Percentiles rank a stretch among this genome's conserved stretches.
Conservation (phyloP, 1,140 invertebrate species). For the Leptinotarsa texana region DNA sequence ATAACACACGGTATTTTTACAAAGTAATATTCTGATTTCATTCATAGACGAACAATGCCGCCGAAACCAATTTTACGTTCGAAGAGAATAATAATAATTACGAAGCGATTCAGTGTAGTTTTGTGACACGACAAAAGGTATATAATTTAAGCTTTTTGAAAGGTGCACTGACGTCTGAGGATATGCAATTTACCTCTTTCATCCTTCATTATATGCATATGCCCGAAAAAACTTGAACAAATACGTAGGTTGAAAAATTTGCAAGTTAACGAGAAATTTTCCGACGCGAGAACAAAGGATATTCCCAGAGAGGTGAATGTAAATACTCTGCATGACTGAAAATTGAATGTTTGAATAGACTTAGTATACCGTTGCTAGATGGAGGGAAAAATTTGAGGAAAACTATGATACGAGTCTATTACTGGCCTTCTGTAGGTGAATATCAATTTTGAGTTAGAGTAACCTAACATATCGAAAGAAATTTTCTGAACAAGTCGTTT, state of each 20-base stretch:
- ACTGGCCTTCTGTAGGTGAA: too few relatives aligned
- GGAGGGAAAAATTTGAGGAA: too few relatives aligned
- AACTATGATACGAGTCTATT: too few relatives aligned
- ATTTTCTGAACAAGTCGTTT: too few relatives aligned
- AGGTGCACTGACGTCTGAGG: neutral
- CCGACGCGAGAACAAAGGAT: too few relatives aligned
- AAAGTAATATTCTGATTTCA: neutral
- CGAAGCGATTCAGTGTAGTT: neutral
- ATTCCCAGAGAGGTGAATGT: too few relatives aligned
- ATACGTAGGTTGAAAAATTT: neutral
- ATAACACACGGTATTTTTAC: neutral
- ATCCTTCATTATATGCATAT: neutral
- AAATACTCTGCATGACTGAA: too few relatives aligned
- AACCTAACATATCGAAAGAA: too few relatives aligned
- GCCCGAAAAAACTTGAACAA: neutral
- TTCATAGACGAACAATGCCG: too few relatives aligned
- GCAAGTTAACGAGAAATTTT: neutral
- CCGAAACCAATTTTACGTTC: neutral
- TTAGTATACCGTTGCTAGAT: too few relatives aligned
- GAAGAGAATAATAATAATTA: neutral
- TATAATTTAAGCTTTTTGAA: constrained; percentile 3
- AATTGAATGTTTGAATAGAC: too few relatives aligned
- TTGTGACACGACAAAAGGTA: neutral
- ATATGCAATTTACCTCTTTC: neutral
- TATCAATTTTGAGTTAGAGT: too few relatives aligned